These are phyloP conservation scores for Lipotes vexillifer DNA, from an alignment of 2,113 vertebrate species.

Conservation along the genomic window DNA sequence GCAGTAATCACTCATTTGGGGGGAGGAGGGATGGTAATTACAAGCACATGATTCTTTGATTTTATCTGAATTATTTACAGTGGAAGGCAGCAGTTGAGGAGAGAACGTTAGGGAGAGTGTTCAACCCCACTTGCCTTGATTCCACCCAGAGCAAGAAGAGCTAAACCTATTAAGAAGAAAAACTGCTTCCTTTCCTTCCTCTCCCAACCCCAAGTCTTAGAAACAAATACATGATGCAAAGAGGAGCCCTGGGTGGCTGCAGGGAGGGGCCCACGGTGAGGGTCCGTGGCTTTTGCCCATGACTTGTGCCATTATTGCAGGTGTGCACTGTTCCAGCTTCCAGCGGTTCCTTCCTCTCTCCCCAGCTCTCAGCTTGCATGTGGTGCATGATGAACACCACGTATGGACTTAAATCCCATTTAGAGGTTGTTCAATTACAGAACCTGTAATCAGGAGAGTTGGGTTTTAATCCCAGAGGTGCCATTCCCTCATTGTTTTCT, in stretches of 20 bases:
- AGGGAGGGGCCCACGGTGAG: background rate
- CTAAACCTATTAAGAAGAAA: constrained; percentile 69
- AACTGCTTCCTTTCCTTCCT: constrained; percentile 60
- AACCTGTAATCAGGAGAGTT: background rate
- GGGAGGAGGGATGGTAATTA: constrained; percentile 43
- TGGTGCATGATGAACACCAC: background rate
- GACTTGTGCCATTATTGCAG: background rate
- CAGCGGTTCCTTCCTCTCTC: background rate
- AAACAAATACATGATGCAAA: constrained; percentile 47
- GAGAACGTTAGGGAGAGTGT: constrained; percentile 10
- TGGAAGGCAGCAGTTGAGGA: constrained; percentile 62
- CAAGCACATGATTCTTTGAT: constrained; percentile 61
- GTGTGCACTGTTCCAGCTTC: background rate
- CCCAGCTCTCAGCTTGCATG: fast-evolving
- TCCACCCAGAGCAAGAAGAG: constrained; percentile 44
- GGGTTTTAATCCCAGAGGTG: constrained; percentile 2
- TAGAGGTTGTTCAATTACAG: background rate
- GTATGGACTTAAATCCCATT: background rate
- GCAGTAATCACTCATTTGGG: background rate
- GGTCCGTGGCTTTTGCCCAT: fast-evolving
- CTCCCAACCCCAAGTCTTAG: background rate
- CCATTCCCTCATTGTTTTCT: background rate
- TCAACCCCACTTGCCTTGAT: constrained; percentile 57
- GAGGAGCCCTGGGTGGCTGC: background rate
- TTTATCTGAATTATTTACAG: constrained; percentile 68